Evolutionary conservation across 2,888 invertebrate species (phyloP).

Genomic region (Apodemia duryi): DNA sequence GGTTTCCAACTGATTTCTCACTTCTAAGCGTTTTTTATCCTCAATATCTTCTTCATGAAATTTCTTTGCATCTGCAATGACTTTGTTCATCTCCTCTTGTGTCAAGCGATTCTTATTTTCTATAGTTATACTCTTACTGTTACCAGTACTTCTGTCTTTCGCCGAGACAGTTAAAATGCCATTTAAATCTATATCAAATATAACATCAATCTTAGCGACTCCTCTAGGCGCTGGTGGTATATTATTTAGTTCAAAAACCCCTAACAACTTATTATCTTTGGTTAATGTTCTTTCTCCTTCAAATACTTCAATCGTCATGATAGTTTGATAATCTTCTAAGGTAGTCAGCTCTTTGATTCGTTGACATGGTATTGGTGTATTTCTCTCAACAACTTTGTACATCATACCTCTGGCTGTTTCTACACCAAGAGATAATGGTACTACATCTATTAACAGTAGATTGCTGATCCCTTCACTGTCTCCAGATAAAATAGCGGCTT

Average conservation of each 20-base stretch:
- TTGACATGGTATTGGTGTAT: conserved; percentile 55
- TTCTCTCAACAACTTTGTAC: conserved; percentile 54
- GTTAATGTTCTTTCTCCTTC: conserved; percentile 60
- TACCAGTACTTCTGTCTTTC: conserved; percentile 49
- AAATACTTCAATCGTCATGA: conserved; percentile 59
- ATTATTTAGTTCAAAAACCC: conserved; percentile 50
- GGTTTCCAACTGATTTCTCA: conserved; percentile 53
- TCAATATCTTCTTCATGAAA: conserved; percentile 53
- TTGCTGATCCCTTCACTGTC: conserved; percentile 44
- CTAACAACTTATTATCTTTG: conserved; percentile 55
- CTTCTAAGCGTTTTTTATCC: conserved; percentile 48
- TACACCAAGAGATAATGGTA: conserved; percentile 57
- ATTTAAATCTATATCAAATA: conserved; percentile 53
- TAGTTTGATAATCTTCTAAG: conserved; percentile 53
- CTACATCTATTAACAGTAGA: conserved; percentile 50
- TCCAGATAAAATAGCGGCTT: conserved; percentile 52
- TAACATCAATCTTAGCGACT: conserved; percentile 51
- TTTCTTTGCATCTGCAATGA: conserved; percentile 50
- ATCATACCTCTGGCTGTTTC: conserved; percentile 58
- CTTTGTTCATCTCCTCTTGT: conserved; percentile 45
- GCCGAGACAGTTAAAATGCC: conserved; percentile 56
- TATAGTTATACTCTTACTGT: conserved; percentile 44
- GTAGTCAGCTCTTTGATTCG: conserved; percentile 56
- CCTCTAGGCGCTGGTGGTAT: conserved; percentile 60
- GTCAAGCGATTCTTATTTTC: conserved; percentile 47